A percentile compares a stretch with the other conserved stretches of the same genome.
Evolutionary conservation across 2,113 vertebrate species (phyloP).

Genomic region (Menura novaehollandiae): DNA sequence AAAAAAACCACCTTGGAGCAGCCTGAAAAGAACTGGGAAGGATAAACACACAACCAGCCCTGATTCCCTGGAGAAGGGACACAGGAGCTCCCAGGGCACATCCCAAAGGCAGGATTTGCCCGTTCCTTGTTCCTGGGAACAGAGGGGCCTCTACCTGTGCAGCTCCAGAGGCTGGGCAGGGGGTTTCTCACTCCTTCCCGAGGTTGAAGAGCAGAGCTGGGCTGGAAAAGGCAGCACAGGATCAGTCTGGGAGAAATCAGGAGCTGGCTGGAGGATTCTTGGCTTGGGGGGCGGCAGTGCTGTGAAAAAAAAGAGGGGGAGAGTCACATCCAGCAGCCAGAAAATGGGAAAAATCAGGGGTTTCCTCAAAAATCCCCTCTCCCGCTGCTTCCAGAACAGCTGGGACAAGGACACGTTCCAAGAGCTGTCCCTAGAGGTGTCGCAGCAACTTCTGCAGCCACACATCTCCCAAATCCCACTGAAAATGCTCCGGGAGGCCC

Average conservation of each 20-base stretch:
- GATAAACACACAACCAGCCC: background rate
- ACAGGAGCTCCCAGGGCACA: background rate
- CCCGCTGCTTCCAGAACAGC: background rate
- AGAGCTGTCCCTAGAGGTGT: background rate
- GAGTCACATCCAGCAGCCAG: background rate
- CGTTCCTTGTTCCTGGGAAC: background rate
- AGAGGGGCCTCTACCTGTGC: background rate
- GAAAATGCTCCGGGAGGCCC: background rate
- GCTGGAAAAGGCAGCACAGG: background rate
- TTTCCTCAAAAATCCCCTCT: background rate
- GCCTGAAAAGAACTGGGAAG: background rate
- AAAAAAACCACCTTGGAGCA: background rate
- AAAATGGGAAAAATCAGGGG: background rate
- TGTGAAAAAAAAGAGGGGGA: conserved; percentile 3
- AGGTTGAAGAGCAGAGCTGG: conserved; percentile 63
- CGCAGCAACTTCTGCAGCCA: background rate
- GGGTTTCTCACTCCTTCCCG: background rate
- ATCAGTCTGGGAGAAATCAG: conserved; percentile 57
- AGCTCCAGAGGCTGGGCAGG: background rate
- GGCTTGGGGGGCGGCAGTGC: conserved; percentile 63
- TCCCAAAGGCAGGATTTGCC: background rate
- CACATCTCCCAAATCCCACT: rapidly evolving
- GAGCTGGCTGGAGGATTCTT: conserved; percentile 67
- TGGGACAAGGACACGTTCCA: no score
- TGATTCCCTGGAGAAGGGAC: background rate